Conservation (phyloP, 2,888 invertebrate species). For the Drosophila tripunctata region DNA sequence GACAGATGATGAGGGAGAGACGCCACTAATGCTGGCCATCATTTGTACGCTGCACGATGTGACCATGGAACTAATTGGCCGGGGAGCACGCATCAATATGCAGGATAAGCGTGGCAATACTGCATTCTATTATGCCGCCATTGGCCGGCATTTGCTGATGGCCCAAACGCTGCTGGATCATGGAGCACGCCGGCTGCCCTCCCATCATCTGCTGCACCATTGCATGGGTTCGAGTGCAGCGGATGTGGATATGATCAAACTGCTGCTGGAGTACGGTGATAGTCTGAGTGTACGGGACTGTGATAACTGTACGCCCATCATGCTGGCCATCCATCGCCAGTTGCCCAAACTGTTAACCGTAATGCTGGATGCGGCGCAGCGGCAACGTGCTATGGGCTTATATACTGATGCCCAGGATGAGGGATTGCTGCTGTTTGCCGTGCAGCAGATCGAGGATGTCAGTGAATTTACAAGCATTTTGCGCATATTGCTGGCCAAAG, state of each 20-base stretch:
- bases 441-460: conserved; percentile 75
- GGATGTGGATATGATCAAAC: conserved; percentile 84
- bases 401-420: conserved; percentile 70
- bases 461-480: conserved; percentile 70
- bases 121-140: conserved; percentile 80
- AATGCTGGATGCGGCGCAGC: conserved; percentile 84
- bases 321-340: conserved; percentile 89
- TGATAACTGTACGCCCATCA: conserved; percentile 88
- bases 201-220: conserved; percentile 89
- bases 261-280: conserved; percentile 79
- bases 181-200: conserved; percentile 89
- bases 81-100: conserved; percentile 87
- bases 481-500: conserved; percentile 84
- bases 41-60: conserved; percentile 82
- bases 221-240: conserved; percentile 86
- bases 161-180: conserved; percentile 85
- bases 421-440: conserved; percentile 78
- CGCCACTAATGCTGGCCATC: conserved; percentile 85
- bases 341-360: conserved; percentile 86
- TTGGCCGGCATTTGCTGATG: conserved; percentile 71
- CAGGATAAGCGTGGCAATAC: conserved; percentile 87
- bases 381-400: conserved; percentile 49
- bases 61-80: conserved; percentile 86
- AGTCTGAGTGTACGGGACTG: conserved; percentile 75
- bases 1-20: conserved; percentile 86